Percentiles rank a stretch among this genome's conserved stretches.
phyloP scores from a whole-genome alignment of 2,888 invertebrate genomes.

The Amphipoea lucens region DNA sequence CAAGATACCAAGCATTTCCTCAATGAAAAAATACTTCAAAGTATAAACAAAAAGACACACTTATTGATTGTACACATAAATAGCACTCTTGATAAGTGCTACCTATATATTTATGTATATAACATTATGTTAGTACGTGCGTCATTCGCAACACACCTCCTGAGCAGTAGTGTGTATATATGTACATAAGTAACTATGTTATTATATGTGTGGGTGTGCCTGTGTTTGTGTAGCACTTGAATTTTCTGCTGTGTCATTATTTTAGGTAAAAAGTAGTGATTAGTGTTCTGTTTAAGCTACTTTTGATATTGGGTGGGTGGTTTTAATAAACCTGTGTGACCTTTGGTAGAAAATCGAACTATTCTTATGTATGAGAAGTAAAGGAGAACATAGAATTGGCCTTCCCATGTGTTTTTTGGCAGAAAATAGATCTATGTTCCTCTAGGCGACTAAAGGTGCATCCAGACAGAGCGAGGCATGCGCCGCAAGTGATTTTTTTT shows the following conservation, averaged over 20 bases:
- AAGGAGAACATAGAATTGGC: no score
- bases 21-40: conserved; percentile 34
- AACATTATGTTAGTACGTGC: conserved; percentile 40
- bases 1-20: conserved; percentile 29
- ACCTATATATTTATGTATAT: conserved; percentile 23
- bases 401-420: no score
- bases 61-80: conserved; percentile 35
- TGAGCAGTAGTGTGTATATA: background rate
- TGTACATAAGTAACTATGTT: background rate
- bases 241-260: conserved; percentile 42
- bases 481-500: no score
- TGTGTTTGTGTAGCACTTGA: conserved; percentile 11
- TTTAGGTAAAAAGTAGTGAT: conserved; percentile 23
- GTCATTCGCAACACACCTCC: conserved; percentile 61
- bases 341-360: background rate
- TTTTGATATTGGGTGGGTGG: background rate
- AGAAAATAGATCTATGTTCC: no score
- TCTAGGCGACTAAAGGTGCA: no score
- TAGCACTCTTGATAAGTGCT: conserved; percentile 32
- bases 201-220: background rate
- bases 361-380: background rate
- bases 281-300: background rate
- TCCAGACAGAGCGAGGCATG: no score
- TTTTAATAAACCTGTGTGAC: background rate
- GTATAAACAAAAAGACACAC: conserved; percentile 33